Evolutionary conservation across 2,797 vertebrate species (phyloP), one percentile per base, ranked within the genome.

Genomic region (Parauchenoglanis punctatus): DNA sequence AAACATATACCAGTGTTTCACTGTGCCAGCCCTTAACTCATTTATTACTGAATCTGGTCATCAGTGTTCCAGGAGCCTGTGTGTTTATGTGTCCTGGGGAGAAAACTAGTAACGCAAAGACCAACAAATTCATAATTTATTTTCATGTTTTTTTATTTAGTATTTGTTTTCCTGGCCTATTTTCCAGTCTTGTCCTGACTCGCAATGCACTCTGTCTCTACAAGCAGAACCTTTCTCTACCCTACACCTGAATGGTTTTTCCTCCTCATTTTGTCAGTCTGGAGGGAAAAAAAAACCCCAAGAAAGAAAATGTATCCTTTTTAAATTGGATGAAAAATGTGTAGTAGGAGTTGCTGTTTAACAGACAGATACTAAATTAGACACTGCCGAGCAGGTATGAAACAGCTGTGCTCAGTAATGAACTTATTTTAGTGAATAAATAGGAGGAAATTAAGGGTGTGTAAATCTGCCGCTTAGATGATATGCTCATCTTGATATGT

Each of bases 161-260:
- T 93, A 87, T 93, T 94, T 95, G 89, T 92, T 91, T 93, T 89
- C 85, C 84, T 88, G 83, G 82, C 12, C 81, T n/a, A 46, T 46
- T 3, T 46, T 46, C n/a, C n/a, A n/a, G 89, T 52, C 49, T 91
- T 90, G 90, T 92, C 89, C 91, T 23, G 54, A 25, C 31, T 23
- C 87, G 87, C 91, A 92, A 89, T 86, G 80, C 13, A 76, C 73
- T 17, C n/a, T 76, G 49, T 28, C 25, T 77, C 15, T 4, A 65
- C 40, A 63, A 3, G 78, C 56, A 44, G 58, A 81, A 61, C 56
- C 23, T 44, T 61, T 81, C 35, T 61, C 20, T 35, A 18, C 7
- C 4, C 6, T 31, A 86, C 59, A 86, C 90, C 89, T 90, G 84
- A 90, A 15, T 35, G 3, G 8, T 4, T 58, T 76, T 49, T 7